Base-by-base conservation (phyloP, 2,113 vertebrate species). In the Entomyzon cyanotis region DNA sequence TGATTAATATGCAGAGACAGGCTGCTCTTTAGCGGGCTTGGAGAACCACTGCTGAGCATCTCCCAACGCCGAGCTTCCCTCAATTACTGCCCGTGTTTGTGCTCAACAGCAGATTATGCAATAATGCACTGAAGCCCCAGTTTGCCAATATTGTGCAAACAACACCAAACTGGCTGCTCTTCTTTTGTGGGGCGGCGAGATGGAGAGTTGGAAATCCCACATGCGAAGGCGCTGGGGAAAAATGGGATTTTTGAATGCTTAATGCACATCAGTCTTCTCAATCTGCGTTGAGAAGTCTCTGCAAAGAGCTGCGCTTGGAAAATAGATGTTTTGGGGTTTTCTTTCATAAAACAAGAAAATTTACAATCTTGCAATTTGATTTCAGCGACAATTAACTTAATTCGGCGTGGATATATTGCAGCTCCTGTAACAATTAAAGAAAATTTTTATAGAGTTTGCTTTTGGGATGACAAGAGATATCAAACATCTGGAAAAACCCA, bases 1-100 rank as follows among this genome's bases (percentile, higher is more conserved):
- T 97, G 96, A 98, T 98, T 98, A 98, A 98, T 80, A 98, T 98
- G 98, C 98, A 97, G 70, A 96, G 97, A 78, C 96, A 95, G 97
- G 46, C 96, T 76, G 96, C 97, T 97, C 97, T 95, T 95, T 75
- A 93, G 90, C 74, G 89, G 91, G 94, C 97, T 97, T 91, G 95
- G 96, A 96, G 97, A 98, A 83, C 95, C 94, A 97, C 92, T 96
- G 85, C 70, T 87, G 84, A 97, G 96, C 96, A 93, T 95, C 96
- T 94, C 96, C 97, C 96, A 85, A 74, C 83, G 86, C 96, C 69
- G 92, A 93, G 96, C 95, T 97, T 97, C 95, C 94, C 94, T 96
- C 97, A 93, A 95, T 97, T 95, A 96, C 96, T 92, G 77, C 87
- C 95, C 90, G 79, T 95, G 96, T 94, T 97, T 96, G 95, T 95